Conservation (phyloP, 2,113 vertebrate species). For the Ictalurus furcatus region DNA sequence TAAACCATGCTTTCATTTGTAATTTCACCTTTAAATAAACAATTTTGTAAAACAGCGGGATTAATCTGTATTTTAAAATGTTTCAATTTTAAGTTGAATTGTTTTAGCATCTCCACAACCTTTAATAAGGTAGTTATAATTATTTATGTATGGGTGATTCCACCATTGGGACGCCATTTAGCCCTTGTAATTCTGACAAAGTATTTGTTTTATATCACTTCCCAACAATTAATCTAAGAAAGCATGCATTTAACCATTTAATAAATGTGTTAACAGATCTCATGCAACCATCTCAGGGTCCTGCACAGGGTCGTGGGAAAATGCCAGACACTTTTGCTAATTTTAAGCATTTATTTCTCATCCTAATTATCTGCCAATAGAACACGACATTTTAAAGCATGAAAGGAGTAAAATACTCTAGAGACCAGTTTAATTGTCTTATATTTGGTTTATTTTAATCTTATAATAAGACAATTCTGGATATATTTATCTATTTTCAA, state of each 20-base stretch:
- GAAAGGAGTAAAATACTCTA: neutral
- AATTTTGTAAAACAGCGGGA: neutral
- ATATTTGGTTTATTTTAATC: neutral
- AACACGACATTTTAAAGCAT: neutral
- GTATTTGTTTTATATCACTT: neutral
- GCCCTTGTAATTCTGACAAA: neutral
- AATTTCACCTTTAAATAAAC: neutral
- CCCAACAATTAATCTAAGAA: neutral
- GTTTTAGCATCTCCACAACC: neutral
- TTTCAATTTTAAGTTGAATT: neutral
- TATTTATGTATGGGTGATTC: neutral
- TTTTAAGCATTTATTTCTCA: neutral
- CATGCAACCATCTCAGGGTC: neutral
- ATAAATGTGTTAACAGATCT: neutral
- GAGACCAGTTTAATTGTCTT: neutral
- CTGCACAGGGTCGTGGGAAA: too few species aligned
- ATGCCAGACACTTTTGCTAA: neutral
- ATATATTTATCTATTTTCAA: neutral
- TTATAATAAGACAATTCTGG: neutral
- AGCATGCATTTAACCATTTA: neutral
- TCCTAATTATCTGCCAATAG: neutral
- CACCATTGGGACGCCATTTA: neutral
- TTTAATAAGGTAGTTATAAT: neutral
- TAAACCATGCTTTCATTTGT: neutral
- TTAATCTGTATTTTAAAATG: neutral